Evolutionary conservation across 2,888 invertebrate genomes (phyloP).

Genomic region (Coleophora flavipennella): DNA sequence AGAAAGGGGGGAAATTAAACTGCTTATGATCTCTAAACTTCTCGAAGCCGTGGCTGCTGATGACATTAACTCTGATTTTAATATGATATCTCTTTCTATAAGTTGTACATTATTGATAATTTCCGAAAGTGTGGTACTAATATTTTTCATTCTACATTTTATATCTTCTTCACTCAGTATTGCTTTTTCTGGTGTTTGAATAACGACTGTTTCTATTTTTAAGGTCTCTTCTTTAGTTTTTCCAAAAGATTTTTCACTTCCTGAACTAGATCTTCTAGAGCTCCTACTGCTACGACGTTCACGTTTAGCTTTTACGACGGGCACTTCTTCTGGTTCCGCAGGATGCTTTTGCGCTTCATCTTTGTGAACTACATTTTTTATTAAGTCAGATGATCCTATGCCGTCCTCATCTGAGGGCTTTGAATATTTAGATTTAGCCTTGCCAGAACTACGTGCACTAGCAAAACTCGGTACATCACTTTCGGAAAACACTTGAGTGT

Average conservation of each 20-base stretch:
- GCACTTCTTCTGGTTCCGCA: slow-evolving; percentile 19
- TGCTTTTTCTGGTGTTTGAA: slow-evolving; percentile 16
- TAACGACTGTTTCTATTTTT: slow-evolving; percentile 15
- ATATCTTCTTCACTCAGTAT: slow-evolving; percentile 33
- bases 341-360: slow-evolving; percentile 32
- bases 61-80: slow-evolving; percentile 77
- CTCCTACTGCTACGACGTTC: slow-evolving; percentile 58
- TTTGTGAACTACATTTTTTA: slow-evolving; percentile 40
- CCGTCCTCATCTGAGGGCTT: slow-evolving; percentile 43
- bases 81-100: slow-evolving; percentile 76
- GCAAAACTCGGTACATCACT: slow-evolving; percentile 78
- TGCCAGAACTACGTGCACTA: slow-evolving; percentile 75
- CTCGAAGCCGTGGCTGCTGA: slow-evolving; percentile 77
- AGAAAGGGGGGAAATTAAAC: slow-evolving; percentile 73
- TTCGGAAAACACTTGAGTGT: slow-evolving; percentile 69
- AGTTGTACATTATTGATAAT: slow-evolving; percentile 70
- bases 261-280: slow-evolving; percentile 53
- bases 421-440: slow-evolving; percentile 44
- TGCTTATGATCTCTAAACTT: slow-evolving; percentile 77
- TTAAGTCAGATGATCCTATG: slow-evolving; percentile 41
- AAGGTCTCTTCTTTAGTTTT: slow-evolving; percentile 43
- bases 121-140: slow-evolving; percentile 51
- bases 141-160: slow-evolving; percentile 27
- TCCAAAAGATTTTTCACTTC: slow-evolving; percentile 62
- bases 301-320: slow-evolving; percentile 30